phyloP scores from a whole-genome alignment of 64 coral and sea anemone species.

The Actinia tenebrosa region DNA sequence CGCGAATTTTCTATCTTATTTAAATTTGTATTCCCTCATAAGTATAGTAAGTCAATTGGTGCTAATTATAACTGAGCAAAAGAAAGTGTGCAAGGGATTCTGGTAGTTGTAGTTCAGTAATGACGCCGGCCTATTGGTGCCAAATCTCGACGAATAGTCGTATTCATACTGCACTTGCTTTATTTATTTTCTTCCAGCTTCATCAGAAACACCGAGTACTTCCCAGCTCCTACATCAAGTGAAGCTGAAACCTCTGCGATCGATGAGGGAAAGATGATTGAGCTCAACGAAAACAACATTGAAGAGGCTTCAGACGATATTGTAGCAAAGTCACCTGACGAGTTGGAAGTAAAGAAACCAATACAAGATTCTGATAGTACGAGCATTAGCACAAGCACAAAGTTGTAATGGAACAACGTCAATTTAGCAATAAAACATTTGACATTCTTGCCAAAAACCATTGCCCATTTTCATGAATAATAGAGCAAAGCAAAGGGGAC shows the following conservation, averaged over 20 bases:
- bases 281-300: neutral
- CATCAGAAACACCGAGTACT: conserved; percentile 8
- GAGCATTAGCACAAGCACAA: neutral
- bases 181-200: neutral
- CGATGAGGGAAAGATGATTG: neutral
- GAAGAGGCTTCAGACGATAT: neutral
- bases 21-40: no score
- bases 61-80: no score
- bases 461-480: no score
- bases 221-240: conserved; percentile 13
- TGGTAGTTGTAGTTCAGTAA: no score
- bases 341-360: neutral
- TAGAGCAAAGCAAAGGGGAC: no score
- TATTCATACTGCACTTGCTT: no score
- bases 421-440: neutral
- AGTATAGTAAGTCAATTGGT: no score
- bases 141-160: no score
- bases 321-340: neutral
- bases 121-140: no score
- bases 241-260: neutral
- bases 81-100: no score
- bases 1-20: no score
- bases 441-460: neutral
- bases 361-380: neutral
- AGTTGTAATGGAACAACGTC: neutral